Base-by-base conservation (phyloP, 2,888 invertebrate genomes). In the Temnothorax ravouxi region DNA sequence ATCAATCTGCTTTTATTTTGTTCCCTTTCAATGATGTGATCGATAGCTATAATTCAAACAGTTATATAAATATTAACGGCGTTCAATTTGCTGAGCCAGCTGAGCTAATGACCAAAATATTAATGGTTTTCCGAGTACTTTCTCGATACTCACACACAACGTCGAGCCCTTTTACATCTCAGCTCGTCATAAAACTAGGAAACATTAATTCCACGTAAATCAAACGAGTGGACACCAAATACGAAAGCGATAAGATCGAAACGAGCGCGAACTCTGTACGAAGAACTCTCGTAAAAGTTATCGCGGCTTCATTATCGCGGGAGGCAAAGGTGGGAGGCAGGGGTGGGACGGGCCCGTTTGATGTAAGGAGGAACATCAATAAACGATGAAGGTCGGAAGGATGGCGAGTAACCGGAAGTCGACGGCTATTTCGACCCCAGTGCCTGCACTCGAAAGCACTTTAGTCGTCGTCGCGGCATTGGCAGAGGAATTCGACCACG, bases 391-490 rank as follows among this genome's bases (percentile, higher is more conserved):
- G 59, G 11, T 18, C 38, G 79, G 34, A 21, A 56, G 38, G 47
- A 72, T 18, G 18, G 25, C 13, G 72, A n/a, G 59, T 50, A 59
- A 47, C 18, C 72, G 38, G 50, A 72, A 80, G 59, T 44, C 56
- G 44, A 15, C 13, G 29, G 44, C 59, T 25, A 69, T n/a, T 59
- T 77, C 44, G 5, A 47, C 25, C 44, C 21, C 52, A 41, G 54
- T 44, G 41, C 34, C 25, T 54, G 44, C 47, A 72, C 67, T 84
- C 56, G 79, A 89, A 50, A 84, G 85, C 84, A 83, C 85, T 86
- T 87, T 84, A 84, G 62, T 85, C 71, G 67, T 67, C 66, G 18
- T 61, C 66, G 80, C 72, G 83, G 67, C 88, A 79, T 87, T 77
- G 66, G 72, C 54, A 47, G 74, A 59, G 29, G n/a, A 41, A 52